Percentiles rank a stretch among this genome's conserved stretches.
These are phyloP conservation scores for Lagenorhynchus albirostris DNA, from an alignment of 2,113 vertebrate genomes.

Conservation along the genomic window DNA sequence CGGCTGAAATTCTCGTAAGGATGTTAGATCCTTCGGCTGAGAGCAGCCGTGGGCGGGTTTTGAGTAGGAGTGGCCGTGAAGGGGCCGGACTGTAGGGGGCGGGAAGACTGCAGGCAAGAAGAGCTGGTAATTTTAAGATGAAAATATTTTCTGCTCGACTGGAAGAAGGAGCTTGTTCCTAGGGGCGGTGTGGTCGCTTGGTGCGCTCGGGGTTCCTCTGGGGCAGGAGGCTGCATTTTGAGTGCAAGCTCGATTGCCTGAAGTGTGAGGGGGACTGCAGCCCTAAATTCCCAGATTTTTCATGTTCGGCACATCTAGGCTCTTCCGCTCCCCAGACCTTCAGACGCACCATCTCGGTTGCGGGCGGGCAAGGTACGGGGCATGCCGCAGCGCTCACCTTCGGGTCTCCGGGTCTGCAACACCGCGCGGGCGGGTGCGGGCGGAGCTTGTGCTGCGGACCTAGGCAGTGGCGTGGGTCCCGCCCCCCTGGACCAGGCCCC, in stretches of 20 bases:
- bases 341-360: not conserved
- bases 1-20: conserved; percentile 6
- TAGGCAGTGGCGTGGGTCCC: not conserved
- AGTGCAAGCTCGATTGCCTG: not conserved
- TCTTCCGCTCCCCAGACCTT: not conserved
- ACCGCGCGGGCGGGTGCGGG: not conserved
- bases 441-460: conserved; percentile 59
- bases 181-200: not conserved
- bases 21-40: not conserved
- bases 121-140: conserved; percentile 34
- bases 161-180: not conserved
- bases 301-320: not conserved
- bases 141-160: not conserved
- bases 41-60: conserved; percentile 39
- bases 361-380: not conserved
- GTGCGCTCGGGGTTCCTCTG: not conserved
- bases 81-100: not conserved
- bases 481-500: not conserved
- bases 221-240: not conserved
- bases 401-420: accelerated
- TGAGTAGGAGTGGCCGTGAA: not conserved
- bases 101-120: conserved; percentile 14
- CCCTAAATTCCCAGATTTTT: not conserved
- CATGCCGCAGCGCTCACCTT: accelerated
- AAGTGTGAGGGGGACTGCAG: not conserved